Conservation (phyloP, 1,140 invertebrate genomes). For the Elysia chlorotica region DNA sequence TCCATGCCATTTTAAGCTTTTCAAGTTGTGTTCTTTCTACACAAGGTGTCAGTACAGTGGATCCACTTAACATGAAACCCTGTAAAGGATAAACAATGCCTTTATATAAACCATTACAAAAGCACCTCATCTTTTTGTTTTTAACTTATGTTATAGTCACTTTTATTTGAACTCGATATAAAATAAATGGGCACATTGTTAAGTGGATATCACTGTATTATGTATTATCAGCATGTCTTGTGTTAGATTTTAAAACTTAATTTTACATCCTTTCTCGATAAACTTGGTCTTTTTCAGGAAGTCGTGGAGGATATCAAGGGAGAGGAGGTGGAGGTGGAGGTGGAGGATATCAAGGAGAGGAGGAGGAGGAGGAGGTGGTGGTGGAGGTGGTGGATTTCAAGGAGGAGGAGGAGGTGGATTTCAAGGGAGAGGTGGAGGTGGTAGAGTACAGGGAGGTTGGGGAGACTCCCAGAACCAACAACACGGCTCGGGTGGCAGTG, state of each 20-base stretch:
- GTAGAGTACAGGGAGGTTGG: constrained; percentile 43
- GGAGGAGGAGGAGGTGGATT: constrained; percentile 18
- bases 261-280: not conserved
- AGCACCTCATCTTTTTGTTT: not conserved
- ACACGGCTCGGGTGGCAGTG: constrained; percentile 51
- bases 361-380: too few species aligned
- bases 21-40: too few species aligned
- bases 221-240: not conserved
- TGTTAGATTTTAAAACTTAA: not conserved
- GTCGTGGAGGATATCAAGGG: constrained; percentile 22
- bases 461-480: constrained; percentile 38
- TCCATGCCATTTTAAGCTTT: too few species aligned
- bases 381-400: constrained; percentile 27
- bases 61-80: too few species aligned
- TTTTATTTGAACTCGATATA: not conserved
- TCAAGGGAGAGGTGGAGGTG: constrained; percentile 27
- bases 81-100: too few species aligned
- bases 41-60: too few species aligned
- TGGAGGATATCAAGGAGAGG: constrained; percentile 24
- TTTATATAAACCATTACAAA: too few species aligned
- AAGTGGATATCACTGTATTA: not conserved
- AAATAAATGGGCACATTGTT: not conserved
- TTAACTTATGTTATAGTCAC: not conserved
- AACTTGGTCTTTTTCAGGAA: constrained; percentile 33
- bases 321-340: constrained; percentile 30